phyloP scores from a whole-genome alignment of 2,797 vertebrate genomes.

The Geotria australis region DNA sequence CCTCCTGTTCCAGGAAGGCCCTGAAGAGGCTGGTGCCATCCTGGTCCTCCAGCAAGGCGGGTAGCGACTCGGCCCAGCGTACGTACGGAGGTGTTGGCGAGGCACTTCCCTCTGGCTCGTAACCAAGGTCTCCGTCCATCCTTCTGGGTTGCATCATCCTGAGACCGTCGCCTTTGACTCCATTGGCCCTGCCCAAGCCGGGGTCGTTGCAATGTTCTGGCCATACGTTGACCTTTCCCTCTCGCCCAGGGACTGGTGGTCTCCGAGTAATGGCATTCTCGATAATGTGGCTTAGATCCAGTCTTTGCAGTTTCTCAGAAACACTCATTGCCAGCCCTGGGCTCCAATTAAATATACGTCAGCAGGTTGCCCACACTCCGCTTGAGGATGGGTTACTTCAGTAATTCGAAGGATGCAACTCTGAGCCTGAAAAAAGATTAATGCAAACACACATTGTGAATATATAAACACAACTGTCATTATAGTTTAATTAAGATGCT shows the following conservation, averaged over 20 bases:
- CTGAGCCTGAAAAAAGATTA: too few relatives aligned
- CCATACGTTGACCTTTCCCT: background rate
- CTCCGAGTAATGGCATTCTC: background rate
- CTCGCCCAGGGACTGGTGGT: background rate
- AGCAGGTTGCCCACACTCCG: too few relatives aligned
- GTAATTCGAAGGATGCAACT: too few relatives aligned
- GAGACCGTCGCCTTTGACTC: background rate
- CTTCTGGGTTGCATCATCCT: constrained; percentile 20
- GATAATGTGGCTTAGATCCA: background rate
- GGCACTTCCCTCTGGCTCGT: constrained; percentile 84
- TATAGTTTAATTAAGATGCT: too few relatives aligned
- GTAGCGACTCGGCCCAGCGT: constrained; percentile 81
- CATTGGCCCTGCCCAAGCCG: background rate
- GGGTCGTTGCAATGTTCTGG: background rate
- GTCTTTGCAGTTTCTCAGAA: background rate
- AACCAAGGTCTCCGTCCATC: constrained; percentile 74
- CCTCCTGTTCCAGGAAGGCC: constrained; percentile 70
- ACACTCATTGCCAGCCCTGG: background rate
- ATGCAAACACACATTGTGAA: too few relatives aligned
- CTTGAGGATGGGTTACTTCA: too few relatives aligned
- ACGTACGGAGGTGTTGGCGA: constrained; percentile 87
- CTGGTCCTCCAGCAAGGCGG: constrained; percentile 79
- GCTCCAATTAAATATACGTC: too few relatives aligned
- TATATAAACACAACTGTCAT: too few relatives aligned
- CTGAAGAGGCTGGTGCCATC: constrained; percentile 79